Evolutionary conservation across 2,888 invertebrate species (phyloP).

Genomic region (Craniophora ligustri): DNA sequence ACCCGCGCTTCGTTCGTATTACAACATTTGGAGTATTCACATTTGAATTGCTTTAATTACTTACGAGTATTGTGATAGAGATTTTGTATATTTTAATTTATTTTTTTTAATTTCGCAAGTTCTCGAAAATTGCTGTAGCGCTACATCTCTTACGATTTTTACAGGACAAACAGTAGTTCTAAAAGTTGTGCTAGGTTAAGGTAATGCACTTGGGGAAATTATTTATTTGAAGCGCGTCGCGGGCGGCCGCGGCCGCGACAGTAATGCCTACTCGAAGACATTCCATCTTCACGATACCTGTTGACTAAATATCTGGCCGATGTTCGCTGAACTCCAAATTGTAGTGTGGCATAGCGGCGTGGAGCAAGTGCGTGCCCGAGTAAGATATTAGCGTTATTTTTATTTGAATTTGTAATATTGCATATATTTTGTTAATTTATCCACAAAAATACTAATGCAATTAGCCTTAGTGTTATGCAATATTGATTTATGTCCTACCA

Average conservation of each 20-base stretch:
- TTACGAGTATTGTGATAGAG: constrained; percentile 89
- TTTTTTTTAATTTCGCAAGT: constrained; percentile 87
- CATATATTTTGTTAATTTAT: constrained; percentile 88
- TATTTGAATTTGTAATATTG: constrained; percentile 88
- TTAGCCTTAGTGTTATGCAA: constrained; percentile 89
- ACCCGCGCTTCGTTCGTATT: constrained; percentile 81
- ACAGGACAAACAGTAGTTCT: constrained; percentile 82
- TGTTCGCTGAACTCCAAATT: constrained; percentile 63
- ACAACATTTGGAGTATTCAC: constrained; percentile 87
- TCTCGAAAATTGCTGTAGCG: constrained; percentile 83
- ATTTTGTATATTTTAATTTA: constrained; percentile 89
- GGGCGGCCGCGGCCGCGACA: constrained; percentile 55
- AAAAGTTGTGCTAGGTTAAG: constrained; percentile 85
- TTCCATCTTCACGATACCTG: constrained; percentile 74
- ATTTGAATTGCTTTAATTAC: constrained; percentile 88
- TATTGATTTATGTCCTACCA: constrained; percentile 88
- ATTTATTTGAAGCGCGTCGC: constrained; percentile 70
- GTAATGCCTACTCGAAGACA: constrained; percentile 69
- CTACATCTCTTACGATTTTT: constrained; percentile 82
- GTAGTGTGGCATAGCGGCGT: constrained; percentile 66
- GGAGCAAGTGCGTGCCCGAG: constrained; percentile 83
- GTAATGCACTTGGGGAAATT: constrained; percentile 78
- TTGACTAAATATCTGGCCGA: constrained; percentile 63
- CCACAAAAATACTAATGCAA: constrained; percentile 88
- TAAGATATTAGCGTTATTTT: constrained; percentile 88